These are phyloP conservation scores for Furcifer pardalis DNA, from an alignment of 2,797 vertebrate species.

Conservation along the genomic window DNA sequence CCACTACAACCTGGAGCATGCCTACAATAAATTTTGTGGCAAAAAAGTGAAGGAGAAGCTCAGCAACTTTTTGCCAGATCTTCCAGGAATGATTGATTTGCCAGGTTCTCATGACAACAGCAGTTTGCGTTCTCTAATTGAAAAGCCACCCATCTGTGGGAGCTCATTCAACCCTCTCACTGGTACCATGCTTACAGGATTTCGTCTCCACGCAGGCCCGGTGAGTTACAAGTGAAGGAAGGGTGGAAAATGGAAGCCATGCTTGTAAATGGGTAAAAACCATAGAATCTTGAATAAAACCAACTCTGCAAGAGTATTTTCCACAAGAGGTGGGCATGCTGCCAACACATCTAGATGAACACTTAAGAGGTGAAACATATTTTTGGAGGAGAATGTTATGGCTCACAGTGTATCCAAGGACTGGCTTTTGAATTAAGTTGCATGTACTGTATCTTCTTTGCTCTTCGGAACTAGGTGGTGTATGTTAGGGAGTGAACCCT, in stretches of 20 bases:
- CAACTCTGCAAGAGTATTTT: background rate
- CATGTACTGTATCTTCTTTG: background rate
- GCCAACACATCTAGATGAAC: background rate
- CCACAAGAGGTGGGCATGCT: background rate
- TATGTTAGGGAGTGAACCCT: background rate
- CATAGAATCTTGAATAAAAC: background rate
- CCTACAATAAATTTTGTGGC: constrained; percentile 97
- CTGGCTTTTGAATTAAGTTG: background rate
- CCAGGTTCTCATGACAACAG: constrained; percentile 94
- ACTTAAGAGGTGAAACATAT: background rate
- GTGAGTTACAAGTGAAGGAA: constrained; percentile 73
- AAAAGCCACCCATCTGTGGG: constrained; percentile 95
- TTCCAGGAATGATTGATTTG: constrained; percentile 98
- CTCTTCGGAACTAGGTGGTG: background rate
- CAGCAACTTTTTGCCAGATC: constrained; percentile 96
- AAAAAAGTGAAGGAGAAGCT: constrained; percentile 99
- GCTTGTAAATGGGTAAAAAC: background rate
- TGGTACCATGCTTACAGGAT: constrained; percentile 91
- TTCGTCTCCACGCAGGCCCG: constrained; percentile 95
- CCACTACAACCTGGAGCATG: constrained; percentile 95
- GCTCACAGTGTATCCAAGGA: background rate
- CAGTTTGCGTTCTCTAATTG: constrained; percentile 93
- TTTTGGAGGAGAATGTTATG: background rate
- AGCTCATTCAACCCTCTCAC: constrained; percentile 95
- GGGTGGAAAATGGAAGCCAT: background rate